These are phyloP conservation scores for Hydrolagus affinis DNA, from an alignment of 2,113 vertebrate species.

Conservation along the genomic window DNA sequence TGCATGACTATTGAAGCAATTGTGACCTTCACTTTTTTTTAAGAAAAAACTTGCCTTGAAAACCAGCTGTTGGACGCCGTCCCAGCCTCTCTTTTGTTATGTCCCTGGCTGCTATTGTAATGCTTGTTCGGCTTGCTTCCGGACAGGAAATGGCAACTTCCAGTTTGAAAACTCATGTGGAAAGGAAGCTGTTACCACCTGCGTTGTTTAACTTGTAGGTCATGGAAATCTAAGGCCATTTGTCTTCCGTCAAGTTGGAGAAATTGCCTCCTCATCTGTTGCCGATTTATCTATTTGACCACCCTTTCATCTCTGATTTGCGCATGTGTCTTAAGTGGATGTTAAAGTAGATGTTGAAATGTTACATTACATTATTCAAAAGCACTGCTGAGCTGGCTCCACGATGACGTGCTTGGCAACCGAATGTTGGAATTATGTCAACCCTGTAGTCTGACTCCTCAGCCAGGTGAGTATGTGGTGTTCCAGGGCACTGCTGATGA, in stretches of 20 bases:
- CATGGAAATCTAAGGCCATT: neutral
- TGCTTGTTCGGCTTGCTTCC: neutral
- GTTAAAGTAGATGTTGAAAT: no score
- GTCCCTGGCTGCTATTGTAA: conserved; percentile 6
- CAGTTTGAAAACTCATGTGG: conserved; percentile 8
- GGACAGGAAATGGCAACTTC: conserved; percentile 21
- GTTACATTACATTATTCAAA: no score
- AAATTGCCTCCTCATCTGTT: neutral
- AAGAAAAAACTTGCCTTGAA: neutral
- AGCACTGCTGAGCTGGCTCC: no score
- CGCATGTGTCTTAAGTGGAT: neutral
- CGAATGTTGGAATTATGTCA: no score
- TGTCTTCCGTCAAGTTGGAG: neutral
- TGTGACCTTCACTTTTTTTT: neutral
- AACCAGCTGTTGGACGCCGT: neutral
- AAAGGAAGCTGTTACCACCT: conserved; percentile 5
- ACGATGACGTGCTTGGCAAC: no score
- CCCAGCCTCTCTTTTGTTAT: neutral
- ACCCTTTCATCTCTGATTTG: neutral
- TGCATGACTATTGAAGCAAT: neutral
- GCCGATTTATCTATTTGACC: neutral
- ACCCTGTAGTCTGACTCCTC: no score
- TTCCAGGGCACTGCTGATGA: no score
- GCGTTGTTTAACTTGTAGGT: neutral
- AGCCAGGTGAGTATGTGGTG: no score